Percentiles rank a stretch among this genome's conserved stretches.
phyloP scores from a whole-genome alignment of 2,113 vertebrate genomes.

The Vulpes lagopus region DNA sequence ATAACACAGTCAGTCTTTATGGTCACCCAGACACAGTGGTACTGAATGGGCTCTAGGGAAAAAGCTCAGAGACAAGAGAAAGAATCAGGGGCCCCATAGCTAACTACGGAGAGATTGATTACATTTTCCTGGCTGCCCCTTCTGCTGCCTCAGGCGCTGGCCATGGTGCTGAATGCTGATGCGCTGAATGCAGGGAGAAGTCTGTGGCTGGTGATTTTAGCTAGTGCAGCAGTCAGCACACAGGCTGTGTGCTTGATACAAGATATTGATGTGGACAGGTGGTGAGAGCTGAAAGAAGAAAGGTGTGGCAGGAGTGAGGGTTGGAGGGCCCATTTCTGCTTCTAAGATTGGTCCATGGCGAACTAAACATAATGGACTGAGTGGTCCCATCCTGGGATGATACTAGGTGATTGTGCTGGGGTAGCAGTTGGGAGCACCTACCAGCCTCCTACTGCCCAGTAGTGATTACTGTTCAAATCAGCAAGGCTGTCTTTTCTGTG shows the following conservation, averaged over 20 bases:
- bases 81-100: neutral
- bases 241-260: neutral
- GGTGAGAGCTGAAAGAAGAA: neutral
- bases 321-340: neutral
- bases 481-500: neutral
- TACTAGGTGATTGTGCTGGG: neutral
- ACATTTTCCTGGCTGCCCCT: neutral
- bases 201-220: conserved; percentile 5
- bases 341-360: neutral
- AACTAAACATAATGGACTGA: neutral
- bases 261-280: neutral
- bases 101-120: neutral
- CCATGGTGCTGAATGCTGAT: conserved; percentile 78
- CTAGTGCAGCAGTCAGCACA: neutral
- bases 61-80: conserved; percentile 28
- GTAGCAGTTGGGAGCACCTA: neutral
- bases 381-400: neutral
- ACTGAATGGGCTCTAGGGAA: neutral
- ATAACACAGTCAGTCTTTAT: neutral
- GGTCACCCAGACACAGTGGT: neutral
- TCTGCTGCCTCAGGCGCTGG: conserved; percentile 55
- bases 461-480: neutral
- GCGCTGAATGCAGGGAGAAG: neutral
- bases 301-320: neutral
- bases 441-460: neutral